phyloP scores from a whole-genome alignment of 2,888 invertebrate species.

The Andrena flavipes region DNA sequence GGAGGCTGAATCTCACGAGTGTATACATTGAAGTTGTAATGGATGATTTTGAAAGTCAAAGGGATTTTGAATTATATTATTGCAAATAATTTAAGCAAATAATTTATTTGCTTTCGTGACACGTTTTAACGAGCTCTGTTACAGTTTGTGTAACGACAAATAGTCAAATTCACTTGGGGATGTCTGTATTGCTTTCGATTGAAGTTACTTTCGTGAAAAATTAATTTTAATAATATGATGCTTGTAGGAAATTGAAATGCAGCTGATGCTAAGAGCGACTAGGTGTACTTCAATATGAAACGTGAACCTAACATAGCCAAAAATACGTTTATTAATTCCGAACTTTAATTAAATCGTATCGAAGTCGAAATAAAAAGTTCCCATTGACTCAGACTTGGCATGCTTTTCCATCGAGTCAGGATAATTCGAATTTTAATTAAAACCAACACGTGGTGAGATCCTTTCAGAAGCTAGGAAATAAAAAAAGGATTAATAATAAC shows the following conservation, averaged over 20 bases:
- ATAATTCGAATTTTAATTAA: slow-evolving; percentile 31
- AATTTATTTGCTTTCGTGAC: too few species aligned
- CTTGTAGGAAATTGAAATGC: too few species aligned
- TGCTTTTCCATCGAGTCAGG: neutral
- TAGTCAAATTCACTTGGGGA: too few species aligned
- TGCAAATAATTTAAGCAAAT: too few species aligned
- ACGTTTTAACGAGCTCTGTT: neutral
- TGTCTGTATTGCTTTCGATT: neutral
- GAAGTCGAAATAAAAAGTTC: neutral
- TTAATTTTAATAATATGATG: too few species aligned
- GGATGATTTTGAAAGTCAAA: neutral
- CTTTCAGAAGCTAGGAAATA: neutral
- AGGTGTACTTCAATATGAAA: neutral
- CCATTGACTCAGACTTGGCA: neutral
- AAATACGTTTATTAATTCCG: neutral
- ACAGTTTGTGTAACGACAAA: neutral
- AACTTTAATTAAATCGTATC: neutral
- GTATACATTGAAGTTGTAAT: neutral
- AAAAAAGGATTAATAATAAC: neutral
- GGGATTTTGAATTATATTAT: too few species aligned
- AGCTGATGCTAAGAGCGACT: too few species aligned
- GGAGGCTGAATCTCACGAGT: neutral
- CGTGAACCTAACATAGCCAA: neutral
- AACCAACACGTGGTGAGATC: neutral
- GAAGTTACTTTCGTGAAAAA: neutral